Base-by-base conservation (phyloP, 1,140 invertebrate species). In the Drosophila carrolli region DNA sequence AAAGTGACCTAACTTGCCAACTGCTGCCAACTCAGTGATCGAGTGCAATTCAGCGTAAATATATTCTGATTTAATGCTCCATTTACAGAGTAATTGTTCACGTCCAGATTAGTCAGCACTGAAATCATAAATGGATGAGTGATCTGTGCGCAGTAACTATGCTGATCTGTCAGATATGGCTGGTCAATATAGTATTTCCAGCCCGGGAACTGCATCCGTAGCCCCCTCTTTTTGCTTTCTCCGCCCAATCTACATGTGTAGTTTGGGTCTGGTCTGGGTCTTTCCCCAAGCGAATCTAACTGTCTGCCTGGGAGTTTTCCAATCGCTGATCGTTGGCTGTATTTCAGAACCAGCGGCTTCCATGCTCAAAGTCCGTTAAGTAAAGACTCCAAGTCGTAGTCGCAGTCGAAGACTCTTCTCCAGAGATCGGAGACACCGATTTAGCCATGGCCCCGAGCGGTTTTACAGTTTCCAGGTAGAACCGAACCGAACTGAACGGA, bases 381-480 rank as follows among this genome's bases (percentile, higher is more conserved):
- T 11, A 19, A 40, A 29, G 27, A 29, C 23, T 9, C 13, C 11
- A 5, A 40, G 38, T 40, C 38, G 38, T 10, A 37, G 32, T 8
- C 4, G 16, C 40, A 41, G 29, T 32, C 29, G 29, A 60, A 48
- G 54, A 48, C 51, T 70, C 44, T 38, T 62, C 54, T 62, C 14
- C 46, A 48, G 32, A 62, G 63, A 65, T 68, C 62, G 51, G 14
- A 71, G 55, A 60, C 60, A 60, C 55, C 41, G 54, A 63, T 43
- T 60, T 60, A 32, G 35, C 53, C 19, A 32, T 43, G 35, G 61
- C 63, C 67, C 37, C 29, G 11, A 44, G 68, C 53, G 23, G 29
- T 58, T 72, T 72, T 72, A 72, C 68, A 72, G 68, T 72, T 71
- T 8, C 29, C 29, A 46, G 19, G 67, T 43, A 61, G 61, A 66